phyloP scores from a whole-genome alignment of 2,888 invertebrate genomes.

The Athetis lepigone region DNA sequence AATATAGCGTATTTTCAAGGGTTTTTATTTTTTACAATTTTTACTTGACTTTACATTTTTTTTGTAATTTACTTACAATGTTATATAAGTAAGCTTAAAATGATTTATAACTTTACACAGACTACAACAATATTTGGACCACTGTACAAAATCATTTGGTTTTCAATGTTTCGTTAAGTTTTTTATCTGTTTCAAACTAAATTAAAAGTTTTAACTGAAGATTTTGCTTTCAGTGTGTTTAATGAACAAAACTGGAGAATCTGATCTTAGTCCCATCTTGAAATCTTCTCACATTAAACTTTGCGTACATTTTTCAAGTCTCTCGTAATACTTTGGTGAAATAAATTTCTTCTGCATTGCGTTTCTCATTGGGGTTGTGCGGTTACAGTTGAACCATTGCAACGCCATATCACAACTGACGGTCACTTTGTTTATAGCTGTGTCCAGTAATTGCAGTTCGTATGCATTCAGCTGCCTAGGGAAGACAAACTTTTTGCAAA shows the following conservation, averaged over 20 bases:
- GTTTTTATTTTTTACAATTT: slow-evolving; percentile 29
- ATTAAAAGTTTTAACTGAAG: background rate
- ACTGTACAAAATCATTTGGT: background rate
- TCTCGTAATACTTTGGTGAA: slow-evolving; percentile 57
- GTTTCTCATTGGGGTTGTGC: slow-evolving; percentile 47
- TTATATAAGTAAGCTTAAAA: slow-evolving; percentile 29
- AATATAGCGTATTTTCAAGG: background rate
- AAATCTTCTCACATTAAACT: background rate
- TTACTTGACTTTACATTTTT: slow-evolving; percentile 48
- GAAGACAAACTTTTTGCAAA: slow-evolving; percentile 73
- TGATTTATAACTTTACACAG: slow-evolving; percentile 25
- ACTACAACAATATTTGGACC: slow-evolving; percentile 50
- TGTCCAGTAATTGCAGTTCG: slow-evolving; percentile 72
- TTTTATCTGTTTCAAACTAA: background rate
- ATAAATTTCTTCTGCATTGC: slow-evolving; percentile 66
- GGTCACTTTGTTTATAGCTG: slow-evolving; percentile 62
- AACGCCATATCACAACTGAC: slow-evolving; percentile 66
- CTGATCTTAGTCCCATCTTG: background rate
- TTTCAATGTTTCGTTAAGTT: background rate
- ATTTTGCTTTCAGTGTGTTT: background rate
- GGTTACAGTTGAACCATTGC: slow-evolving; percentile 66
- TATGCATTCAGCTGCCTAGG: slow-evolving; percentile 69
- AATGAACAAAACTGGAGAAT: background rate
- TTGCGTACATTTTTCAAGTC: slow-evolving; percentile 60
- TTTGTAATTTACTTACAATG: slow-evolving; percentile 29